These are phyloP conservation scores for Tiliacea citrago DNA, from an alignment of 2,888 invertebrate genomes.

Conservation along the genomic window DNA sequence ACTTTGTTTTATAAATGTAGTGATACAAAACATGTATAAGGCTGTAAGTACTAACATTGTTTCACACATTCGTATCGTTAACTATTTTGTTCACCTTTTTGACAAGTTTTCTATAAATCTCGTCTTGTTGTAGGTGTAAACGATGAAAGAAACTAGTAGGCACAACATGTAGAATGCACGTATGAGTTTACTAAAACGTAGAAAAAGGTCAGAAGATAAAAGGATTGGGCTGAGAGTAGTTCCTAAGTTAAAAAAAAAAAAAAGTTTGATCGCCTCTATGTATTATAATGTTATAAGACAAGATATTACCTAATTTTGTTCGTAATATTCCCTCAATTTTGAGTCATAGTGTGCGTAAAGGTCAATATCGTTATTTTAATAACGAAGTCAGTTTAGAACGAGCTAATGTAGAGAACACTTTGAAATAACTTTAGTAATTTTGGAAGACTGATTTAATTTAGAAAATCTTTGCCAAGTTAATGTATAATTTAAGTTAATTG, in stretches of 20 bases:
- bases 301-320: constrained; percentile 13
- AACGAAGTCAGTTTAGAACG: constrained; percentile 11
- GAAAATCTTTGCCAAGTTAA: constrained; percentile 43
- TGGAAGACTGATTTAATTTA: constrained; percentile 40
- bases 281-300: neutral
- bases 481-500: constrained; percentile 41
- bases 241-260: neutral
- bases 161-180: neutral
- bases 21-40: no score
- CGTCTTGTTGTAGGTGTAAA: neutral
- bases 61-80: no score
- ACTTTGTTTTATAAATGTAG: no score
- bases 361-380: constrained; percentile 15
- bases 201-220: neutral
- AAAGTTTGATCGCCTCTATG: no score
- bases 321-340: constrained; percentile 4
- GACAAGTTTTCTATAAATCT: neutral
- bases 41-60: no score
- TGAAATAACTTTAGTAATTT: constrained; percentile 42
- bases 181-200: neutral
- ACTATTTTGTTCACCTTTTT: neutral
- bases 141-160: neutral
- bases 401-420: constrained; percentile 31
- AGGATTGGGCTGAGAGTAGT: neutral
- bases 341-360: neutral